Percentiles rank a stretch among this genome's conserved stretches.
Conservation (phyloP, 2,888 invertebrate genomes). For the Acronicta aceris region DNA sequence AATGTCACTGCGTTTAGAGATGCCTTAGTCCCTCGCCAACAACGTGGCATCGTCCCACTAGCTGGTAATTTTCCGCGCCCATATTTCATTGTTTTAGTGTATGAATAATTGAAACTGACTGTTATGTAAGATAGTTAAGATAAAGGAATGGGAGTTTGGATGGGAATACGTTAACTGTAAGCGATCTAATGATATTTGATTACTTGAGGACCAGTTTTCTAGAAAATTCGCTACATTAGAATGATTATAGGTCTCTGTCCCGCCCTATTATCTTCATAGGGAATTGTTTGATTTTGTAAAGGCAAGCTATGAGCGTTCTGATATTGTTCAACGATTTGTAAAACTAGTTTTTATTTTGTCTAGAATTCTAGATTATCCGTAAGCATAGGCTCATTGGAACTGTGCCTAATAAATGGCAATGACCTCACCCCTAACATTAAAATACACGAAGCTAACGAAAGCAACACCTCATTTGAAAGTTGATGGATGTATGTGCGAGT, state of each 20-base stretch:
- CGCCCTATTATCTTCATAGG: no score
- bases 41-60: slow-evolving; percentile 5
- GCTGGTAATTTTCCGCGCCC: slow-evolving; percentile 38
- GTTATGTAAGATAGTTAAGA: neutral
- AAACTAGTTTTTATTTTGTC: slow-evolving; percentile 9
- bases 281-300: no score
- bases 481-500: slow-evolving; percentile 14
- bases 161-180: neutral
- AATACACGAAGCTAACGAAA: slow-evolving; percentile 32
- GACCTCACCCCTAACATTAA: slow-evolving; percentile 36
- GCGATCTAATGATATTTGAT: neutral
- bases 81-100: slow-evolving; percentile 19
- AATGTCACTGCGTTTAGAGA: slow-evolving; percentile 19
- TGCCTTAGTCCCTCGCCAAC: slow-evolving; percentile 30
- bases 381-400: slow-evolving; percentile 36
- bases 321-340: neutral
- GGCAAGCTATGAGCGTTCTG: no score
- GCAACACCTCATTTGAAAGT: slow-evolving; percentile 22
- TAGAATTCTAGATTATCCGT: neutral
- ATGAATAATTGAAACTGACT: neutral
- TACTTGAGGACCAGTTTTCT: no score
- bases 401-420: slow-evolving; percentile 47
- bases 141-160: neutral
- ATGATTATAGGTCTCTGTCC: no score
- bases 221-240: no score